phyloP scores from a whole-genome alignment of 2,888 invertebrate genomes.

The Conchocele bisecta region DNA sequence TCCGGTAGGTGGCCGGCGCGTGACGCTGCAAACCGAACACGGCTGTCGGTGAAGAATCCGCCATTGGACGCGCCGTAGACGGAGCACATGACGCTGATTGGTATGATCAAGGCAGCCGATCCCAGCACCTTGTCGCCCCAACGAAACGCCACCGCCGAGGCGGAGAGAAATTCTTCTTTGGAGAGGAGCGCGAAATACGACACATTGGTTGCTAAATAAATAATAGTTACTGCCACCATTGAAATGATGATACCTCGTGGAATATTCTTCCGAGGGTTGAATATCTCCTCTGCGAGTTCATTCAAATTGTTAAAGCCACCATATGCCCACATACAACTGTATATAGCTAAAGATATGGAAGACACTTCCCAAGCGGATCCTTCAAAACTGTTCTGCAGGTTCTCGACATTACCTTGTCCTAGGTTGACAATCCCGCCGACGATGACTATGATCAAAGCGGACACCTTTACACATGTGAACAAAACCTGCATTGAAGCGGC shows the following conservation, averaged over 20 bases:
- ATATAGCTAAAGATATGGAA: conserved; percentile 45
- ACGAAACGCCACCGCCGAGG: conserved; percentile 44
- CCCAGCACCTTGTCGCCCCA: conserved; percentile 48
- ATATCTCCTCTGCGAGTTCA: conserved; percentile 51
- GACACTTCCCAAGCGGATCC: conserved; percentile 45
- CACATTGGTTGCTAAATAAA: conserved; percentile 47
- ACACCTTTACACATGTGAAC: conserved; percentile 94
- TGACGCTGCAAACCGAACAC: conserved; percentile 47
- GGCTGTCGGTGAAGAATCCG: conserved; percentile 33
- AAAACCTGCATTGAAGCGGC: conserved; percentile 97
- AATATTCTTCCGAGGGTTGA: conserved; percentile 47
- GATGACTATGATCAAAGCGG: conserved; percentile 44
- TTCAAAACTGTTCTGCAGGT: conserved; percentile 50
- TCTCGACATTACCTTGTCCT: conserved; percentile 28
- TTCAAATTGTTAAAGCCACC: conserved; percentile 64
- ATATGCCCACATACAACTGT: conserved; percentile 59
- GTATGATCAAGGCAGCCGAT: conserved; percentile 43
- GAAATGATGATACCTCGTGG: conserved; percentile 47
- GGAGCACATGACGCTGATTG: conserved; percentile 53
- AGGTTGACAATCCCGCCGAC: conserved; percentile 47
- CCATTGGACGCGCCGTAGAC: conserved; percentile 48
- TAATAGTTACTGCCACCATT: conserved; percentile 26
- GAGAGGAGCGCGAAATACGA: conserved; percentile 43
- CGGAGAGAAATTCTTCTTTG: conserved; percentile 40
- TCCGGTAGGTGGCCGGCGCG: conserved; percentile 56